Evolutionary conservation across 2,113 vertebrate species (phyloP), one percentile per base, ranked within the genome.

Genomic region (Empidonax traillii): DNA sequence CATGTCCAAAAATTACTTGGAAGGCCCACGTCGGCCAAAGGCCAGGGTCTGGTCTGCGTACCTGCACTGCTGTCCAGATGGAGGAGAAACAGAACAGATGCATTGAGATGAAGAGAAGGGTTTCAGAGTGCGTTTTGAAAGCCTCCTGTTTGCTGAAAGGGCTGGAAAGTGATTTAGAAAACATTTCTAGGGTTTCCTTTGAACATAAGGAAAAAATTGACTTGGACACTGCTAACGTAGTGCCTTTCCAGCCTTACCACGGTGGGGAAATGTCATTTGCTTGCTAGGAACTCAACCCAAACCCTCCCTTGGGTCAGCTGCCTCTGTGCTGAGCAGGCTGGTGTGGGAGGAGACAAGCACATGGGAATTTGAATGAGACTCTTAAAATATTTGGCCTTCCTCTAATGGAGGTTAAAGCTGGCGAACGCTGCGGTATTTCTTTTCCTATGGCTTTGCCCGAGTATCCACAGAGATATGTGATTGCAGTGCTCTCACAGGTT

Each of bases 1-100:
- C 53, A 9, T 31, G 6, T 96, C 97, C 98, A 97, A 96, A 84
- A 96, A 96, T 73, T 94, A 92, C 97, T 97, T 96, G 97, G 84
- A 97, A 97, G 86, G 89, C 62, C 58, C 92, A 62, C 5, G 79
- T 96, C 31, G 96, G 95, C 93, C 47, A 79, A 95, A 82, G 88
- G 76, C 67, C 93, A 88, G 65, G 93, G 35, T 58, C 90, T 92
- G 35, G 72, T 95, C 92, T 94, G 68, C 0, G 83, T 96, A 95
- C 95, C 93, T 96, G 74, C 1, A 2, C 78, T 68, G 79, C 76
- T 66, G 49, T 71, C 92, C 89, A 94, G 94, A 96, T 85, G 94
- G 94, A 96, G 89, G 25, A 78, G 91, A 95, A 83, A 93, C 31
- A 87, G 88, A 90, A 81, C 90, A 96, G 96, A 94, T 93, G 89